Percentiles rank a stretch among this genome's conserved stretches.
Conservation (phyloP, 2,888 invertebrate species). For the Drosophila lacicola region DNA sequence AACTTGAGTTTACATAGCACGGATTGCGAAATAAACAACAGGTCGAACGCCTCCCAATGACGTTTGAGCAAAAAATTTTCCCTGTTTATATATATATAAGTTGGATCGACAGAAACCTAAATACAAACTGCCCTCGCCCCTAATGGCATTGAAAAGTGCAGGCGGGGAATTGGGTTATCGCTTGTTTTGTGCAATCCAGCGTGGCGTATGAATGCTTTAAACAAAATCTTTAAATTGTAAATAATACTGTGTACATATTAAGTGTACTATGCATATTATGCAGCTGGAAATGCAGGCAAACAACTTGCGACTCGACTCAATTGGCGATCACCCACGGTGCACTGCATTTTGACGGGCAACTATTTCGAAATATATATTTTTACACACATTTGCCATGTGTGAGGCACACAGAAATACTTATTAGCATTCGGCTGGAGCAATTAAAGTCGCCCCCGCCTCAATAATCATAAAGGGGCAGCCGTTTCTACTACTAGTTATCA, state of each 20-base stretch:
- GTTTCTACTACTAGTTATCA: constrained; percentile 4
- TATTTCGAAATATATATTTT: constrained; percentile 28
- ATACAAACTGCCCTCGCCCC: constrained; percentile 22
- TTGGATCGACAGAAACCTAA: constrained; percentile 29
- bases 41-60: constrained; percentile 38
- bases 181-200: constrained; percentile 31
- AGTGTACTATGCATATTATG: constrained; percentile 8
- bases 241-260: constrained; percentile 21
- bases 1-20: constrained; percentile 64
- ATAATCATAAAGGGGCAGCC: constrained; percentile 9
- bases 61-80: constrained; percentile 31
- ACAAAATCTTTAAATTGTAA: constrained; percentile 38
- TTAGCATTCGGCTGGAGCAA: constrained; percentile 41
- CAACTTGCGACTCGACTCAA: constrained; percentile 27
- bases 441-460: constrained; percentile 45
- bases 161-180: constrained; percentile 59
- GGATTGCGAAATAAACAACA: constrained; percentile 62
- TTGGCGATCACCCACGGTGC: constrained; percentile 40
- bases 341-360: constrained; percentile 23
- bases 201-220: constrained; percentile 24
- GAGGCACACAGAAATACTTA: constrained; percentile 43
- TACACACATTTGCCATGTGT: constrained; percentile 43
- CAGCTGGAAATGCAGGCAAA: constrained; percentile 41
- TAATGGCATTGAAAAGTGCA: constrained; percentile 54
- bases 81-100: constrained; percentile 31